Evolutionary conservation across 2,113 vertebrate genomes (phyloP), one percentile per base, ranked within the genome.

Genomic region (Pelmatolapia mariae): DNA sequence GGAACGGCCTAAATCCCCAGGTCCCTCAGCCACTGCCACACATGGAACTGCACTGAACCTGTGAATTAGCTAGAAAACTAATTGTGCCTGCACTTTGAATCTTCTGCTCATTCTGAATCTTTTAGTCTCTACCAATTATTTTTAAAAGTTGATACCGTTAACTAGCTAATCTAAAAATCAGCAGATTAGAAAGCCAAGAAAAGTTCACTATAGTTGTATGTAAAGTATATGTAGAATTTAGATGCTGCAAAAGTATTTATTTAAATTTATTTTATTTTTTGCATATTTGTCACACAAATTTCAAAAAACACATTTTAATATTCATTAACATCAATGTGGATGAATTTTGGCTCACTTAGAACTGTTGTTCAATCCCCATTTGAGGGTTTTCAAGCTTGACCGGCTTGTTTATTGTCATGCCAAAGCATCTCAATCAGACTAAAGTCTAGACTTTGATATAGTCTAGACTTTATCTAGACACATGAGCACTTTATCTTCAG

Each of bases 11-110:
- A 78, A 90, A 84, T 94, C 89, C 86, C 90, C 61, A 33, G 83
- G 54, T 92, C 90, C 90, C 84, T 86, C 43, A 88, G 84, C 80
- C 86, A 83, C 87, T 82, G 84, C 84, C 87, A 86, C 89, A 86
- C 81, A 84, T 78, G 63, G 13, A 87, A 83, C 80, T 87, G 66
- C 79, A 76, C 84, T 85, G 82, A 84, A 92, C 87, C 84, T 84
- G 89, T 68, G 82, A 82, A 91, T 91, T 82, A 57, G 59, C 66
- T 81, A 2, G 9, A 59, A 79, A 38, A 76, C 76, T 88, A 86
- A 92, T 82, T 86, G 89, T 85, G 43, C n/a, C 57, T 5, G 24
- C 6, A 6, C 78, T 57, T 81, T 36, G 29, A 4, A 61, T 76
- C 45, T 76, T 76, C 24, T 29, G 13, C 40, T 76, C 8, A 47